Percentiles rank a stretch among this genome's conserved stretches.
phyloP scores from a whole-genome alignment of 2,888 invertebrate species.

The Ditylenchus weischeri region DNA sequence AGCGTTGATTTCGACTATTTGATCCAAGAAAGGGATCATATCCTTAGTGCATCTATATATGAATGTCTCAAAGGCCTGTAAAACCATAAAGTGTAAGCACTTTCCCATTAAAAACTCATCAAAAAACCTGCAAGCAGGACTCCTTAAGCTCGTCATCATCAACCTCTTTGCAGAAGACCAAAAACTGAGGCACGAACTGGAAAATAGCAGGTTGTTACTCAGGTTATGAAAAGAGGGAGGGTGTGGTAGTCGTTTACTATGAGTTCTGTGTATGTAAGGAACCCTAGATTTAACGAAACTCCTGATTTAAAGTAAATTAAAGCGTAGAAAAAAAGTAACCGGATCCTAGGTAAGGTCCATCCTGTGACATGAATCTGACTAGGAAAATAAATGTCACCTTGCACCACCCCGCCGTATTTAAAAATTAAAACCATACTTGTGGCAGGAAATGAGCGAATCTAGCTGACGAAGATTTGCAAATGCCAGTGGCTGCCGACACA shows the following conservation, averaged over 20 bases:
- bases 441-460: slow-evolving; percentile 27
- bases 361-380: too few species aligned
- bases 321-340: too few species aligned
- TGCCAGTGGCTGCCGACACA: slow-evolving; percentile 30
- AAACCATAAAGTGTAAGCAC: too few species aligned
- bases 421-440: slow-evolving; percentile 21
- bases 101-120: too few species aligned
- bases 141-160: slow-evolving; percentile 94
- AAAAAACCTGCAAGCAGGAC: slow-evolving; percentile 72
- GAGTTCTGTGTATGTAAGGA: too few species aligned
- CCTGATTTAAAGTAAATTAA: too few species aligned
- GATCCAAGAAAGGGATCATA: slow-evolving; percentile 66
- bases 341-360: too few species aligned
- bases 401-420: too few species aligned
- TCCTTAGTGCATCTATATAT: slow-evolving; percentile 93
- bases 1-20: slow-evolving; percentile 74
- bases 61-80: slow-evolving; percentile 84
- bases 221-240: background rate
- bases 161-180: slow-evolving; percentile 23
- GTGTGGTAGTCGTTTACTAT: too few species aligned
- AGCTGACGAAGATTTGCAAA: slow-evolving; percentile 28
- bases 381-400: too few species aligned
- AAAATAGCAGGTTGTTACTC: slow-evolving; percentile 10
- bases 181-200: slow-evolving; percentile 29
- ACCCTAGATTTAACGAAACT: too few species aligned